These are phyloP conservation scores for Hedychridium roseum DNA, from an alignment of 2,888 invertebrate species.

Conservation along the genomic window DNA sequence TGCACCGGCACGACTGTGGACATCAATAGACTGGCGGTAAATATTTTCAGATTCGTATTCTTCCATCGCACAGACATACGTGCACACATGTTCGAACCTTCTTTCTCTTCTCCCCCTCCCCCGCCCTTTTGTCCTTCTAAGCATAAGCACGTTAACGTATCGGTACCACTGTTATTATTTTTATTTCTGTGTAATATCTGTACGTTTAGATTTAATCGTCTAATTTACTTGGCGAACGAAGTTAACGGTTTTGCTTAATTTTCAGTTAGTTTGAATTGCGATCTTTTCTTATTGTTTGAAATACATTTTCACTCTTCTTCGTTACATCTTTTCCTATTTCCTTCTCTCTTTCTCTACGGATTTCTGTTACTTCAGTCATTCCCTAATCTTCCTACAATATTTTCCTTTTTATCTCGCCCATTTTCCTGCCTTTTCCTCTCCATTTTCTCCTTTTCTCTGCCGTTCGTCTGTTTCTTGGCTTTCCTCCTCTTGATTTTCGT, in stretches of 20 bases:
- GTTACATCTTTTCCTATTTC: neutral
- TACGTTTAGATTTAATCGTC: neutral
- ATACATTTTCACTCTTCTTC: neutral
- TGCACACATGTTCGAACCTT: neutral
- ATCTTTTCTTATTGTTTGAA: neutral
- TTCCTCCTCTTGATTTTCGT: slow-evolving; percentile 8
- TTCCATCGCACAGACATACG: slow-evolving; percentile 5
- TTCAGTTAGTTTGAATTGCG: neutral
- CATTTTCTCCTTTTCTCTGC: neutral
- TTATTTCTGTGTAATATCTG: neutral
- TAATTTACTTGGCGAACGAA: too few relatives aligned
- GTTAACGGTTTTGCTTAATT: too few relatives aligned
- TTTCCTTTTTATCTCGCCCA: neutral
- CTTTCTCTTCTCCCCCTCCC: slow-evolving; percentile 1
- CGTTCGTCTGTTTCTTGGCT: neutral
- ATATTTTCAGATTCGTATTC: slow-evolving; percentile 23
- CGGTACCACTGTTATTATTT: neutral
- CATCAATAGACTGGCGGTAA: slow-evolving; percentile 35
- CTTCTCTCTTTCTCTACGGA: neutral
- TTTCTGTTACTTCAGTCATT: neutral
- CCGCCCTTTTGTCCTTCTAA: slow-evolving; percentile 1
- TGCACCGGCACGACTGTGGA: slow-evolving; percentile 23
- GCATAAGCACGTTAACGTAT: too few relatives aligned
- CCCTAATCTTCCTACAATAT: neutral
- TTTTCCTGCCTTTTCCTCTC: neutral